Conservation (phyloP, 1,140 invertebrate species). For the Cydia splendana region DNA sequence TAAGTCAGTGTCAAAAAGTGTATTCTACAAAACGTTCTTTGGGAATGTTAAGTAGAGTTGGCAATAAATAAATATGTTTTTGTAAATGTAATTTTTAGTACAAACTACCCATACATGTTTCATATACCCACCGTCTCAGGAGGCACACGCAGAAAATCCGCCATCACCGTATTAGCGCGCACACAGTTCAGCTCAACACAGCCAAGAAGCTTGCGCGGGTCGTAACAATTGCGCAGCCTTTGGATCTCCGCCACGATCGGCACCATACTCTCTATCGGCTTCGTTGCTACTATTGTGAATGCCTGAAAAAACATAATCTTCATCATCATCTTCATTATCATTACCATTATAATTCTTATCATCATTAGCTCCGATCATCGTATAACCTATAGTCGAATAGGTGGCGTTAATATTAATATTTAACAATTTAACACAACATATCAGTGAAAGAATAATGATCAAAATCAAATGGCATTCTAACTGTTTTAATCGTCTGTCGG, state of each 20-base stretch:
- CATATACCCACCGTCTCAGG: constrained; percentile 81
- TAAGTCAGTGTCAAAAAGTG: too few species aligned
- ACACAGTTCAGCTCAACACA: constrained; percentile 89
- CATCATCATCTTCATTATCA: background rate
- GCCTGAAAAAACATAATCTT: constrained; percentile 63
- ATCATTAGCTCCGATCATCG: background rate
- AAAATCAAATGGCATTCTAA: too few species aligned
- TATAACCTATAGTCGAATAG: too few species aligned
- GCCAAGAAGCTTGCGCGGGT: constrained; percentile 87
- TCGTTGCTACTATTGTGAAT: constrained; percentile 80
- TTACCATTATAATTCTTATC: background rate
- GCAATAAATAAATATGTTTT: too few species aligned
- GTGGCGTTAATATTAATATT: too few species aligned
- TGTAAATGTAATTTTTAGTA: too few species aligned
- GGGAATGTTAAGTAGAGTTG: too few species aligned
- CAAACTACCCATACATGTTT: too few species aligned
- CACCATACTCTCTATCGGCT: constrained; percentile 81
- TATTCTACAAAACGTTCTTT: too few species aligned
- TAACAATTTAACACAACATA: too few species aligned
- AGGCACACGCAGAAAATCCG: constrained; percentile 79
- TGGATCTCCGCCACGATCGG: constrained; percentile 81
- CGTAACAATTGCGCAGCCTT: constrained; percentile 82
- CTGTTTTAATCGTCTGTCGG: too few species aligned
- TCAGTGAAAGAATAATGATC: too few species aligned
- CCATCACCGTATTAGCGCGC: constrained; percentile 86